Evolutionary conservation across 2,888 invertebrate species (phyloP).

Genomic region (Caenorhabditis wallacei): DNA sequence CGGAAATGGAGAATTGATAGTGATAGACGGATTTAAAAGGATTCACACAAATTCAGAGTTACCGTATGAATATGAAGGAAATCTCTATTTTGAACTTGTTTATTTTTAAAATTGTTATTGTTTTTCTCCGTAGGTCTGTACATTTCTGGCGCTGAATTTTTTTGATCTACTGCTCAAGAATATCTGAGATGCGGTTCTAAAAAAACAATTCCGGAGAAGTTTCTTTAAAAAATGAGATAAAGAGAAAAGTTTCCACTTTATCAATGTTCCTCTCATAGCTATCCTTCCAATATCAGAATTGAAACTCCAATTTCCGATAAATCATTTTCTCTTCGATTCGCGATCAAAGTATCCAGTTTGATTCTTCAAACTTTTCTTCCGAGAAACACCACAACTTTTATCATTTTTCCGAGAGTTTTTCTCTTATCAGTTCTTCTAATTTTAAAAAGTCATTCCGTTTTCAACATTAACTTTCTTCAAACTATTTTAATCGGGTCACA

Average conservation of each 20-base stretch:
- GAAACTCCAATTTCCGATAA: too few relatives aligned
- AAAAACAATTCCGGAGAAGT: too few relatives aligned
- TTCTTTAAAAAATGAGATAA: not conserved
- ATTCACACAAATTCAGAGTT: too few relatives aligned
- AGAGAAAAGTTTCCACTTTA: not conserved
- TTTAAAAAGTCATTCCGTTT: constrained; percentile 50
- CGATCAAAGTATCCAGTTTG: constrained; percentile 28
- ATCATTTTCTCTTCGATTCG: too few relatives aligned
- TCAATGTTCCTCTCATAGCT: too few relatives aligned
- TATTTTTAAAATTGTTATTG: not conserved
- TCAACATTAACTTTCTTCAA: constrained; percentile 2
- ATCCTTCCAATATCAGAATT: too few relatives aligned
- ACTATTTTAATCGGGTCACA: constrained; percentile 13
- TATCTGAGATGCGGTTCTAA: too few relatives aligned
- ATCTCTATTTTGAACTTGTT: too few relatives aligned
- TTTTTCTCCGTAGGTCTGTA: not conserved
- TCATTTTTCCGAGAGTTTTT: constrained; percentile 15
- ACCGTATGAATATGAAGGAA: too few relatives aligned
- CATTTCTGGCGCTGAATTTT: not conserved
- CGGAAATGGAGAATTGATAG: not conserved
- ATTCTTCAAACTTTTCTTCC: constrained; percentile 7
- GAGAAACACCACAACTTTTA: constrained; percentile 7
- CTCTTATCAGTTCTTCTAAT: constrained; percentile 18
- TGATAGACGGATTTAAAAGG: too few relatives aligned
- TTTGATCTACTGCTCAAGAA: not conserved